Evolutionary conservation across 2,888 invertebrate genomes (phyloP), one percentile per base, ranked within the genome.

Genomic region (Platycheirus albimanus): DNA sequence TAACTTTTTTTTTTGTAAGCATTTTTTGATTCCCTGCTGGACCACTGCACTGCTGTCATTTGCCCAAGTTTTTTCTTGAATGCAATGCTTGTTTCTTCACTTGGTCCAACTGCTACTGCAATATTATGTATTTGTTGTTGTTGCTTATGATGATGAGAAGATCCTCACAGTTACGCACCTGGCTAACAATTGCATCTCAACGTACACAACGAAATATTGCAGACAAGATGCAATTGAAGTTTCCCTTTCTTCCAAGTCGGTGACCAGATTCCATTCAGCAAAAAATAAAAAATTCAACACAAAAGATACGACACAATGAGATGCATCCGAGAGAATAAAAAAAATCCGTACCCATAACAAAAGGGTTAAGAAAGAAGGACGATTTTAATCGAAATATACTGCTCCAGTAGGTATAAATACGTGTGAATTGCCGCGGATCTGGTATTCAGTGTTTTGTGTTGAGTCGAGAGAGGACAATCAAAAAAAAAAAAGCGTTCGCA

Each of bases 361-460:
- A 66, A 79, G 84, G 74, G 63, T 79, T 28, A 58, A 47, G 74
- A 66, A 61, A 49, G 63, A 47, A 79, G 74, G 78, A 75, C 43
- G 13, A 11, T 58, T 67, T 54, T 51, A n/a, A n/a, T n/a, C n/a
- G n/a, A n/a, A n/a, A n/a, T 11, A 24, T 49, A 43, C 1, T 10
- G 10, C 8, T 36, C 8, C 51, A 45, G 84, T 83, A 85, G 85
- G 86, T 90, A 90, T 90, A 90, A 89, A 90, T 88, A 88, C 86
- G 67, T 76, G 83, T 67, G 63, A 36, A 47, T 61, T 17, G 33
- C 81, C 85, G 80, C 85, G 84, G 63, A 83, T 67, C 69, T 83
- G 75, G 85, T 89, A 89, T 90, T 90, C 90, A 90, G 90, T 90
- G 90, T 90, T 90, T 89, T 88, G 90, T 89, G 90, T 89, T 89